phyloP scores from a whole-genome alignment of 1,140 invertebrate species.

The Galendromus occidentalis region DNA sequence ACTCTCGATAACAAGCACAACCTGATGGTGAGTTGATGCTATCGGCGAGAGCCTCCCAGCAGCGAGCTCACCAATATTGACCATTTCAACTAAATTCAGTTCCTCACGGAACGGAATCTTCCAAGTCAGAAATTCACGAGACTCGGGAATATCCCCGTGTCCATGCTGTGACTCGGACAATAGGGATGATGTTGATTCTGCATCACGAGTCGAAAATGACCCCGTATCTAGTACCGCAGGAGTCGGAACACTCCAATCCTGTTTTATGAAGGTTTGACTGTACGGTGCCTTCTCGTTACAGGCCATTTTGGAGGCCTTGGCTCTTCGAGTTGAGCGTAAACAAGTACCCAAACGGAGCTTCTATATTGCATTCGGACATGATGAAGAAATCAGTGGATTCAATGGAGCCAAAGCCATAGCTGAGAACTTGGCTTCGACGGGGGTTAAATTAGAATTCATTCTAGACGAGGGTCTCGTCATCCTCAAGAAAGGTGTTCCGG shows the following conservation, averaged over 20 bases:
- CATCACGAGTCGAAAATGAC: background rate
- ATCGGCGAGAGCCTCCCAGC: background rate
- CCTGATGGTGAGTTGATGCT: constrained; percentile 29
- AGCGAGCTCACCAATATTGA: background rate
- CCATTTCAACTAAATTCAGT: background rate
- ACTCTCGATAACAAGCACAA: constrained; percentile 36
- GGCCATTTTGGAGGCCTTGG: constrained; percentile 36
- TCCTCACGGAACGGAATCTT: constrained; percentile 11
- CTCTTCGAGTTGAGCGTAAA: constrained; percentile 29
- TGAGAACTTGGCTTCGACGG: constrained; percentile 24
- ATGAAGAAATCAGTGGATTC: constrained; percentile 36
- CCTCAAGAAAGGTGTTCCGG: constrained; percentile 27
- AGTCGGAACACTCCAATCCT: background rate
- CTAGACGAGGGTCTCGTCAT: constrained; percentile 36
- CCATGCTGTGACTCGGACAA: background rate
- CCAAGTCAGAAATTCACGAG: background rate
- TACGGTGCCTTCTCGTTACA: constrained; percentile 20
- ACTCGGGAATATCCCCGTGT: background rate
- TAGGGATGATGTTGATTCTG: background rate
- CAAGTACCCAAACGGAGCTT: constrained; percentile 31
- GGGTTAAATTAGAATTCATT: constrained; percentile 33
- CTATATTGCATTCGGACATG: constrained; percentile 39
- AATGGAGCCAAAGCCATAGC: constrained; percentile 31
- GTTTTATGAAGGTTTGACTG: background rate
- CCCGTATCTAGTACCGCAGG: background rate